A percentile compares a stretch with the other conserved stretches of the same genome.
Evolutionary conservation across 2,888 invertebrate species (phyloP).

Genomic region (Oxycera nigricornis): DNA sequence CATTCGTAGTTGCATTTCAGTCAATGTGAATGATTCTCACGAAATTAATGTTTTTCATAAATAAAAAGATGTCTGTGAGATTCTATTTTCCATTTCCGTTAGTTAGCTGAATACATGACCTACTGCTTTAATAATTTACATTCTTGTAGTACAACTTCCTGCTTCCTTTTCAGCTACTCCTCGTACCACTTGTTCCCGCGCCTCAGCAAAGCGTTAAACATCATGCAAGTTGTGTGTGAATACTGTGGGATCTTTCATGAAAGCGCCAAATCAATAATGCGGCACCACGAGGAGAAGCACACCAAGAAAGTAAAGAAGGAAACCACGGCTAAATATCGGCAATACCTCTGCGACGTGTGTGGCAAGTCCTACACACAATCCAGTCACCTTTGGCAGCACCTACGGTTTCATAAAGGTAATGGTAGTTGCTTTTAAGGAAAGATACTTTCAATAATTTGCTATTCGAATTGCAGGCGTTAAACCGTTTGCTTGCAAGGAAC

Average conservation of each 20-base stretch:
- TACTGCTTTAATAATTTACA: no score
- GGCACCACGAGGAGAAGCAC: slow-evolving; percentile 67
- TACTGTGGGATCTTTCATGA: slow-evolving; percentile 57
- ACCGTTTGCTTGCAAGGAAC: slow-evolving; percentile 68
- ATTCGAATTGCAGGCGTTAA: slow-evolving; percentile 64
- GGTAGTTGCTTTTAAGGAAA: background rate
- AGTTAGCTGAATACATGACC: no score
- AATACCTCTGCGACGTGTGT: slow-evolving; percentile 68
- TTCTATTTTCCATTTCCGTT: no score
- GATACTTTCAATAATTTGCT: no score
- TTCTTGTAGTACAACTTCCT: no score
- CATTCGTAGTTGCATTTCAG: no score
- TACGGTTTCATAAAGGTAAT: slow-evolving; percentile 70
- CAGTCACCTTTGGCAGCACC: slow-evolving; percentile 71
- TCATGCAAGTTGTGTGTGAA: slow-evolving; percentile 57
- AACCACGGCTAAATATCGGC: slow-evolving; percentile 55
- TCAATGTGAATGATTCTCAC: no score
- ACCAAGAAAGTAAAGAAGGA: slow-evolving; percentile 62
- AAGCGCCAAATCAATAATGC: slow-evolving; percentile 56
- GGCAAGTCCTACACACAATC: slow-evolving; percentile 70
- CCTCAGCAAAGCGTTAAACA: slow-evolving; percentile 49
- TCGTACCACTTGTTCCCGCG: slow-evolving; percentile 60
- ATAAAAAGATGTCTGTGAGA: no score
- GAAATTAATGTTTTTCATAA: no score
- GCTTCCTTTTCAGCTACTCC: slow-evolving; percentile 53